Percentiles rank a stretch among this genome's conserved stretches.
Evolutionary conservation across 2,797 vertebrate genomes (phyloP).

Genomic region (Cossypha heuglini): DNA sequence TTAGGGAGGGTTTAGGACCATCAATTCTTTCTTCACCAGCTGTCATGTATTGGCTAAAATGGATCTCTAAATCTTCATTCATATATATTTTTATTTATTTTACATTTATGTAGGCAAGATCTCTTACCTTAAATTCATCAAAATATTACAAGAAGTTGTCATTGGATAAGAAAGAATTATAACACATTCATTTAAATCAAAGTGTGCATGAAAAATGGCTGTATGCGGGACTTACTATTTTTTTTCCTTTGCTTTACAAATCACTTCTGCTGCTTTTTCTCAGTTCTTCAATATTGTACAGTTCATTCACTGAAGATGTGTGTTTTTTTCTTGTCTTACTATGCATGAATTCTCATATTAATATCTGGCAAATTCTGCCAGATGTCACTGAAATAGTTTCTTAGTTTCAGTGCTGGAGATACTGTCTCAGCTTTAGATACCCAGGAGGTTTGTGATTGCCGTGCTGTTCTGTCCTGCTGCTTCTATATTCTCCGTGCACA

Average conservation of each 20-base stretch:
- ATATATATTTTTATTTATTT: not conserved
- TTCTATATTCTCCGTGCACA: not conserved
- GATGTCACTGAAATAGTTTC: slow-evolving; percentile 14
- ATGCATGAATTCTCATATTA: not conserved
- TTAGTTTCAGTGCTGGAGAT: not conserved
- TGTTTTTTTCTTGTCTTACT: not conserved
- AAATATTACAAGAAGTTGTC: not conserved
- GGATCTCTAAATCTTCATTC: not conserved
- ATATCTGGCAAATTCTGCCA: slow-evolving; percentile 35
- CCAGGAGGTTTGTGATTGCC: not conserved
- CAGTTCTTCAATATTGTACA: not conserved
- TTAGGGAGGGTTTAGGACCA: not conserved
- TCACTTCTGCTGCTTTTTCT: not conserved
- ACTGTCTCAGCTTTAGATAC: not conserved
- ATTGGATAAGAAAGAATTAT: not conserved
- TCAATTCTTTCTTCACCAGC: not conserved
- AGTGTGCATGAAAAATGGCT: not conserved
- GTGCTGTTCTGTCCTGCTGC: not conserved
- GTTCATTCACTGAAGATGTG: not conserved
- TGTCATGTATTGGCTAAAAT: not conserved
- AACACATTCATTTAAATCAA: not conserved
- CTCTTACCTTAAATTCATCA: not conserved
- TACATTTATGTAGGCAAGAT: not conserved
- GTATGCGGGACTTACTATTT: not conserved
- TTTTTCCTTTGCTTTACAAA: not conserved